A percentile compares a stretch with the other conserved stretches of the same genome.
These are phyloP conservation scores for Falco columbarius DNA, from an alignment of 2,797 vertebrate genomes.

Conservation along the genomic window DNA sequence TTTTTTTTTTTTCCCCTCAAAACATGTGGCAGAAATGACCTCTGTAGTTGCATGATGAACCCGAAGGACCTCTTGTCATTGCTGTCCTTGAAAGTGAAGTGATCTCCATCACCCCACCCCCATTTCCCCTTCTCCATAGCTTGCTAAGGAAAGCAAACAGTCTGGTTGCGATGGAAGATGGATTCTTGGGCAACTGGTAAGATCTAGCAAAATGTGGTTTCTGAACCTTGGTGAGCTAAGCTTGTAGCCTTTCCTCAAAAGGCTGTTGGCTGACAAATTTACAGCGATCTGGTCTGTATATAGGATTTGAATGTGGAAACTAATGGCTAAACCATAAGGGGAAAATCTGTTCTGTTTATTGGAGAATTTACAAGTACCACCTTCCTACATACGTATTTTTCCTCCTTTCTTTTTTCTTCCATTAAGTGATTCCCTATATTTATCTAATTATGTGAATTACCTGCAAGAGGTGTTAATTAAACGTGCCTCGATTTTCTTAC, in stretches of 20 bases:
- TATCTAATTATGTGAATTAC: neutral
- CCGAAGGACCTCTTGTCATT: neutral
- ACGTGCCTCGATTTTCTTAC: neutral
- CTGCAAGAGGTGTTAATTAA: neutral
- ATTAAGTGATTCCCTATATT: neutral
- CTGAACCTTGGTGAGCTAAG: neutral
- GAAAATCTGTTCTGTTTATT: constrained; percentile 40
- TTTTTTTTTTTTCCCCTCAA: neutral
- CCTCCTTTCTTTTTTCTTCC: constrained; percentile 32
- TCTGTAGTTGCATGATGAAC: neutral
- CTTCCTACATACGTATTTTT: neutral
- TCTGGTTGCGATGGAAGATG: neutral
- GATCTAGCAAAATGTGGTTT: neutral
- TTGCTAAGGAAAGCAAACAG: neutral
- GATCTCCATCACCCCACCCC: neutral
- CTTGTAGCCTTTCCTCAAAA: constrained; percentile 35
- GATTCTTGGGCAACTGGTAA: neutral
- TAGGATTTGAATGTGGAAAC: neutral
- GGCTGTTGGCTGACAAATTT: constrained; percentile 29
- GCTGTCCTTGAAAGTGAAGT: neutral
- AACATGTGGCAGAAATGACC: neutral
- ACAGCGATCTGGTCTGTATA: neutral
- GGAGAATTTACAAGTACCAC: constrained; percentile 24
- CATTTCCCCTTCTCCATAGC: neutral
- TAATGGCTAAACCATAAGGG: constrained; percentile 19